These are phyloP conservation scores for Aegotheles bennettii DNA, from an alignment of 2,113 vertebrate species.

Conservation along the genomic window DNA sequence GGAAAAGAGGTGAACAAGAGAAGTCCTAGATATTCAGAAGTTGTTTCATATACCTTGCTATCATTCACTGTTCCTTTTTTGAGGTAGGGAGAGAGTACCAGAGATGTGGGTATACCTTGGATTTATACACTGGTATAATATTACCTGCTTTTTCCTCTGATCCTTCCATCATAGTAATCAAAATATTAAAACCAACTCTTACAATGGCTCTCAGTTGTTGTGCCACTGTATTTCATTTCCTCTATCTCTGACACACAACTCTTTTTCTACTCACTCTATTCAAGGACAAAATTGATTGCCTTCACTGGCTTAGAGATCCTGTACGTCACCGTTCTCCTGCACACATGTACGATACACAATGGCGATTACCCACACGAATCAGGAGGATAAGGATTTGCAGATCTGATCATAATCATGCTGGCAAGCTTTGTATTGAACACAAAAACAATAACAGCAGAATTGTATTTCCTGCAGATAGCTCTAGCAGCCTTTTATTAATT, in stretches of 20 bases:
- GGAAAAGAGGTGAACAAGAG: background rate
- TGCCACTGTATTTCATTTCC: background rate
- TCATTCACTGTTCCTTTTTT: background rate
- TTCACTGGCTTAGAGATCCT: background rate
- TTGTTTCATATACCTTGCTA: background rate
- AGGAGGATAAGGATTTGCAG: background rate
- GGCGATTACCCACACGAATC: accelerated
- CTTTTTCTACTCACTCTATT: background rate
- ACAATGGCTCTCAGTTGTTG: background rate
- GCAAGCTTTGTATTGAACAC: background rate
- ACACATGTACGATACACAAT: accelerated
- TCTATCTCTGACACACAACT: background rate
- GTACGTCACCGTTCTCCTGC: background rate
- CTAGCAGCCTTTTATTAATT: background rate
- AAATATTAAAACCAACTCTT: background rate
- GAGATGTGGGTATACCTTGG: background rate
- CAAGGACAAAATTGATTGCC: background rate
- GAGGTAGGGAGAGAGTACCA: background rate
- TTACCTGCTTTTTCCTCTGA: background rate
- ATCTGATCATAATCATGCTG: background rate
- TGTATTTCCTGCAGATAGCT: background rate
- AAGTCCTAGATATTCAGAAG: background rate
- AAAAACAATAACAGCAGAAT: background rate
- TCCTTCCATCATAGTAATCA: background rate
- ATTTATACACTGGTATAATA: background rate